Evolutionary conservation across 64 coral and sea anemone species (phyloP), one percentile per base, ranked within the genome.

Genomic region (Stichodactyla mertensii): DNA sequence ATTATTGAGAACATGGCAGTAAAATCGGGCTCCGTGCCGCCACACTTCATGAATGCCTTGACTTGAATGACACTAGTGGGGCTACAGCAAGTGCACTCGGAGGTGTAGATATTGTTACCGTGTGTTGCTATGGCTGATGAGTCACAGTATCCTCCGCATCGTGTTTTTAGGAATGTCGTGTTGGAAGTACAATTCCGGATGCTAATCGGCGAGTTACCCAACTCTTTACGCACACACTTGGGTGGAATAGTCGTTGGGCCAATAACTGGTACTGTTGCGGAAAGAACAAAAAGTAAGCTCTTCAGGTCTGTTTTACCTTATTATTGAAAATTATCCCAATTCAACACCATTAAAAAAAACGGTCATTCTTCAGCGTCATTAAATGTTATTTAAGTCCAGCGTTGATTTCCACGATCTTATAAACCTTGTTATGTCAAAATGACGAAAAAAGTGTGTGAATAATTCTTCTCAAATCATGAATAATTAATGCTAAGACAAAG

Each of bases 21-120:
- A 74, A 74, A 74, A 74, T 74, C 69, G 11, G 7, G 7, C 24
- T 74, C 69, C 7, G 8, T 74, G 23, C 69, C 69, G n/a, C 23
- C 69, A 13, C 69, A 74, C 27, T 74, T 74, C 20, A 91, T 57
- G 51, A 53, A 77, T 10, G 85, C 60, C 26, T 64, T 78, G 0
- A 24, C 23, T 16, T 55, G 64, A 16, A 54, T 22, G 20, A 69
- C 54, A 0, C 16, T 18, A 16, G 57, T 13, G 2, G 90, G 84
- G n/a, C 64, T 87, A n/a, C 90, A 92, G 61, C 90, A 92, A 2
- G 52, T 58, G 51, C 90, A 92, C 4, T 82, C 20, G 0, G 83
- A n/a, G 52, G 24, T 57, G 54, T 82, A 61, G 5, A 60, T 23
- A 9, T 22, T 53, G 0, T 19, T 16, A 18, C 85, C 85, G 24